phyloP scores from a whole-genome alignment of 2,888 invertebrate genomes.

The Arrhopalites spinosus region DNA sequence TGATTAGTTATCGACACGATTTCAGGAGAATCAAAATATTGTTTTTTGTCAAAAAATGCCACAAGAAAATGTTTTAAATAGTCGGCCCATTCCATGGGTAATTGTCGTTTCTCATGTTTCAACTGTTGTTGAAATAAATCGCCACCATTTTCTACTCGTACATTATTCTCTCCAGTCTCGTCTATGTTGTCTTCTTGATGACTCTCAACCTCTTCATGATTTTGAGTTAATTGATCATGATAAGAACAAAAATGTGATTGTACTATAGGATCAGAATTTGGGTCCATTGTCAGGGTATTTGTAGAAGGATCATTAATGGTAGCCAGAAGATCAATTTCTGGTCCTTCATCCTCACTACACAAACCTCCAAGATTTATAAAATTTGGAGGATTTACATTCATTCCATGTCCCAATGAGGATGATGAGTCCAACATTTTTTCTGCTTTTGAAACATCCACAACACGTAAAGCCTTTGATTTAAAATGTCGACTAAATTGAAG shows the following conservation, averaged over 20 bases:
- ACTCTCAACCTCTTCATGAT: not conserved
- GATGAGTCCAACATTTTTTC: constrained; percentile 40
- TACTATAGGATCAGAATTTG: not conserved
- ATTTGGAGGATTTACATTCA: constrained; percentile 12
- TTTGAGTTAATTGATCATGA: constrained; percentile 17
- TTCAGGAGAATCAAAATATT: constrained; percentile 3
- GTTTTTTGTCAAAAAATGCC: constrained; percentile 21
- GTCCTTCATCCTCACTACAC: constrained; percentile 43
- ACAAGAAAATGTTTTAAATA: constrained; percentile 26
- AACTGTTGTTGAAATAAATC: not conserved
- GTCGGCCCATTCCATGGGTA: constrained; percentile 21
- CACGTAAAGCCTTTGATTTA: constrained; percentile 41
- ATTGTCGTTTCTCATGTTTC: not conserved
- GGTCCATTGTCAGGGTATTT: constrained; percentile 29
- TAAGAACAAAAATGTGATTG: not conserved
- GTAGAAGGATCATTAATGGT: constrained; percentile 28
- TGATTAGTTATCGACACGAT: not conserved
- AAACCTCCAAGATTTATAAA: constrained; percentile 36
- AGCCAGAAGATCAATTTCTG: constrained; percentile 42
- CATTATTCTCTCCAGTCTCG: not conserved
- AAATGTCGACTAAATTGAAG: constrained; percentile 47
- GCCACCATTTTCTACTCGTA: not conserved
- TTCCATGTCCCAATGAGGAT: constrained; percentile 22
- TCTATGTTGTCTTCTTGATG: not conserved
- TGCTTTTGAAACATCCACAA: constrained; percentile 45